phyloP scores from a whole-genome alignment of 2,888 invertebrate species.

The Parapristionchus giblindavisi region DNA sequence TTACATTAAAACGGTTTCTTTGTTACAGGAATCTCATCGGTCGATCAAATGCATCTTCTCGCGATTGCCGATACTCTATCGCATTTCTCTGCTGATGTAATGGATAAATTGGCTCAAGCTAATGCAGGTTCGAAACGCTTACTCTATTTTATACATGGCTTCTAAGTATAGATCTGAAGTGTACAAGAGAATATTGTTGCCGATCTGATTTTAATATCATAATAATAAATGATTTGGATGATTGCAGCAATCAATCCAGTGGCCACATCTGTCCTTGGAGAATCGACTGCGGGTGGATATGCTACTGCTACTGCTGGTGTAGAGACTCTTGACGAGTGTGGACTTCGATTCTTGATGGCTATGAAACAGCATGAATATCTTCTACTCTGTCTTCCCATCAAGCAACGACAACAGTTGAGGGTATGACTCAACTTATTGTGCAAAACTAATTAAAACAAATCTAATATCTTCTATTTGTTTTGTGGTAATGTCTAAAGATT shows the following conservation, averaged over 20 bases:
- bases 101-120: constrained; percentile 71
- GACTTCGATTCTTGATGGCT: constrained; percentile 88
- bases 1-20: too few relatives aligned
- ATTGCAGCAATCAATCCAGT: constrained; percentile 56
- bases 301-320: constrained; percentile 61
- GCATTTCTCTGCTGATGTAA: constrained; percentile 71
- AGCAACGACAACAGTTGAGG: constrained; percentile 79
- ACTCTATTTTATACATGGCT: background rate
- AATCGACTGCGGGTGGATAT: constrained; percentile 60
- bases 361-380: constrained; percentile 98
- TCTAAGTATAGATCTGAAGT: background rate
- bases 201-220: background rate
- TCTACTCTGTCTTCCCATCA: constrained; percentile 88
- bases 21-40: constrained; percentile 86
- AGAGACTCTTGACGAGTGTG: constrained; percentile 87
- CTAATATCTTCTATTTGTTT: background rate
- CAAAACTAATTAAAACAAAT: background rate
- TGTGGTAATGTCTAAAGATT: too few relatives aligned
- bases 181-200: background rate
- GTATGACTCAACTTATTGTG: background rate
- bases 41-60: constrained; percentile 99
- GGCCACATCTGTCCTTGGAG: constrained; percentile 56
- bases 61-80: constrained; percentile 94
- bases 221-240: background rate
- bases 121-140: constrained; percentile 78